phyloP scores from a whole-genome alignment of 2,797 vertebrate species.

The Epinephelus malabaricus region DNA sequence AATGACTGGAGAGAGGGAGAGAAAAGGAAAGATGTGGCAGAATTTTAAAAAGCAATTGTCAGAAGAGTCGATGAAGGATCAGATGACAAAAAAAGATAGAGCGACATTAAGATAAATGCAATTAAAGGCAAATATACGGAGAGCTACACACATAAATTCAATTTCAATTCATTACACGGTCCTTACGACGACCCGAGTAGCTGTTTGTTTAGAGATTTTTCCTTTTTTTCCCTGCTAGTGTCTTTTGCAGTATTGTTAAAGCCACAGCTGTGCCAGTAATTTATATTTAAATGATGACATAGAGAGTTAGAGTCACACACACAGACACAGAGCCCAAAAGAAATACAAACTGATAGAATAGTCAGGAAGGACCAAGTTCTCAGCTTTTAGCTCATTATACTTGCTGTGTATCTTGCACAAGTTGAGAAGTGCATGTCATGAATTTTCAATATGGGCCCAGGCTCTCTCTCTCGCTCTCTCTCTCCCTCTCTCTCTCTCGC shows the following conservation, averaged over 20 bases:
- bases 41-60: conserved; percentile 45
- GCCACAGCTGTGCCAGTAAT: conserved; percentile 47
- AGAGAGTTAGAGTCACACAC: conserved; percentile 14
- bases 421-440: conserved; percentile 74
- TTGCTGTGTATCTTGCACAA: conserved; percentile 73
- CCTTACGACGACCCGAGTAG: neutral
- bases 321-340: conserved; percentile 14
- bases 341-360: conserved; percentile 62
- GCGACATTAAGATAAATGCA: conserved; percentile 29
- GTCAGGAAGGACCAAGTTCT: conserved; percentile 60
- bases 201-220: conserved; percentile 50
- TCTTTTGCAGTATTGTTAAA: conserved; percentile 36
- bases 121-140: conserved; percentile 32
- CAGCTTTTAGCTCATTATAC: conserved; percentile 72
- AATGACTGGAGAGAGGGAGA: conserved; percentile 44
- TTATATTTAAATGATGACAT: conserved; percentile 53
- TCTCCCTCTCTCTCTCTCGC: neutral
- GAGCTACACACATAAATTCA: neutral
- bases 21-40: conserved; percentile 31
- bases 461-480: neutral
- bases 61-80: conserved; percentile 43
- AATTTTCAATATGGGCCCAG: conserved; percentile 67
- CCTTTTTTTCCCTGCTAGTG: neutral
- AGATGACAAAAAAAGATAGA: conserved; percentile 22
- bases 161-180: conserved; percentile 17